Conservation (phyloP, 2,888 invertebrate genomes). For the Cantharis lateralis region DNA sequence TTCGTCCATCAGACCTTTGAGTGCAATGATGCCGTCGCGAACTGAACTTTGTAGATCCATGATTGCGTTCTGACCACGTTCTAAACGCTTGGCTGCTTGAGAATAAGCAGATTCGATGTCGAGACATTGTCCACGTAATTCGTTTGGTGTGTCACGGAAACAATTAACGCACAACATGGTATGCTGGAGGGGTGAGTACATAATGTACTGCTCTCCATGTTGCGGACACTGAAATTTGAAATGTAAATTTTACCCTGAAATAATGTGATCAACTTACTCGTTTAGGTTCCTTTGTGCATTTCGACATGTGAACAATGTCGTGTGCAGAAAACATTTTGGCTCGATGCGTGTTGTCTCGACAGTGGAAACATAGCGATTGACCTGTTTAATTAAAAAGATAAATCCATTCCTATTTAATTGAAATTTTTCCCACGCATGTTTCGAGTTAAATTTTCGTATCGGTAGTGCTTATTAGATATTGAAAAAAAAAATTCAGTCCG, state of each 20-base stretch:
- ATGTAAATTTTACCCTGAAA: background rate
- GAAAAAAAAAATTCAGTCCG: too few relatives aligned
- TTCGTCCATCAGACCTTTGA: conserved; percentile 70
- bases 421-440: too few relatives aligned
- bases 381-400: conserved; percentile 52
- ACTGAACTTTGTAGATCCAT: conserved; percentile 63
- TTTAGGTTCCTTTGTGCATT: conserved; percentile 70
- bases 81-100: conserved; percentile 71
- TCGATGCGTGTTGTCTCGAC: conserved; percentile 73
- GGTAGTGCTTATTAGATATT: too few relatives aligned
- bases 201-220: conserved; percentile 76
- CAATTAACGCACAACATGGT: conserved; percentile 76
- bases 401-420: background rate
- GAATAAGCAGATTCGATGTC: conserved; percentile 77
- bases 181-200: conserved; percentile 72
- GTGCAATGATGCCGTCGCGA: conserved; percentile 67
- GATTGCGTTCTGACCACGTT: conserved; percentile 58
- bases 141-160: conserved; percentile 70
- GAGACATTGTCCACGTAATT: conserved; percentile 70
- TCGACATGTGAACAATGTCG: conserved; percentile 73
- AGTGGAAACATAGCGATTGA: conserved; percentile 72
- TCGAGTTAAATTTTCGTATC: too few relatives aligned
- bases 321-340: conserved; percentile 79
- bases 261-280: conserved; percentile 56
- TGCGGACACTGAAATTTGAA: conserved; percentile 60